A percentile compares a stretch with the other conserved stretches of the same genome.
Evolutionary conservation across 2,797 vertebrate genomes (phyloP).

Genomic region (Rallus crepitans): DNA sequence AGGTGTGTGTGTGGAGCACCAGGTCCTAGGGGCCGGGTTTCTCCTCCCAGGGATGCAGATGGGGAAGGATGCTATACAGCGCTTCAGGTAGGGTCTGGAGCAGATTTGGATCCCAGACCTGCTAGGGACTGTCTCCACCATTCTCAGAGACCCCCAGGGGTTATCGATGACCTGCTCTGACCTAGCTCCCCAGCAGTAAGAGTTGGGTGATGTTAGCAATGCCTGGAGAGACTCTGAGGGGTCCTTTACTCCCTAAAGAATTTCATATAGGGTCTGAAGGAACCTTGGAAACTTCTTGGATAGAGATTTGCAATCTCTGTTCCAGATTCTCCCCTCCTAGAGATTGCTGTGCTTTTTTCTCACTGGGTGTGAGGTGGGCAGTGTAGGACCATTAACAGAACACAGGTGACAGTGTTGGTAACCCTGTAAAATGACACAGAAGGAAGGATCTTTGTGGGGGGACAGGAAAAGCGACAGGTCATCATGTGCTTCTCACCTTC

Average conservation of each 20-base stretch:
- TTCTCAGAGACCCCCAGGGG: rapidly evolving
- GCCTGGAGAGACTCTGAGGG: not conserved
- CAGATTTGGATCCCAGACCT: not conserved
- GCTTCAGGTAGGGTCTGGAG: rapidly evolving
- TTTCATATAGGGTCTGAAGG: not conserved
- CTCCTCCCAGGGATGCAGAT: rapidly evolving
- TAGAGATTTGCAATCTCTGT: not conserved
- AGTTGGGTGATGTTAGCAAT: not conserved
- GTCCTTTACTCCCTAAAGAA: not conserved
- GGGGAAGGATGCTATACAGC: not conserved
- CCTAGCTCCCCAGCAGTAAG: rapidly evolving
- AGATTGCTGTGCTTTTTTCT: not conserved
- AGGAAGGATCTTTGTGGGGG: not conserved
- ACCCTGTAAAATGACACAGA: not conserved
- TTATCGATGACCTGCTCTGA: not conserved
- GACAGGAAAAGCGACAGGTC: not conserved
- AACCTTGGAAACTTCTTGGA: not conserved
- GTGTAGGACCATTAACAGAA: too few species aligned
- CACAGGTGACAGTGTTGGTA: rapidly evolving
- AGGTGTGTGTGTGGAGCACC: not conserved
- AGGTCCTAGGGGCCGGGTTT: not conserved
- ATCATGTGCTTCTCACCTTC: not conserved
- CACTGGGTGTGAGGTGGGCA: not conserved
- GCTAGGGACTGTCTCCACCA: rapidly evolving
- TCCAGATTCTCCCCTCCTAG: not conserved